phyloP scores from a whole-genome alignment of 2,113 vertebrate genomes.

The Loxodonta africana region DNA sequence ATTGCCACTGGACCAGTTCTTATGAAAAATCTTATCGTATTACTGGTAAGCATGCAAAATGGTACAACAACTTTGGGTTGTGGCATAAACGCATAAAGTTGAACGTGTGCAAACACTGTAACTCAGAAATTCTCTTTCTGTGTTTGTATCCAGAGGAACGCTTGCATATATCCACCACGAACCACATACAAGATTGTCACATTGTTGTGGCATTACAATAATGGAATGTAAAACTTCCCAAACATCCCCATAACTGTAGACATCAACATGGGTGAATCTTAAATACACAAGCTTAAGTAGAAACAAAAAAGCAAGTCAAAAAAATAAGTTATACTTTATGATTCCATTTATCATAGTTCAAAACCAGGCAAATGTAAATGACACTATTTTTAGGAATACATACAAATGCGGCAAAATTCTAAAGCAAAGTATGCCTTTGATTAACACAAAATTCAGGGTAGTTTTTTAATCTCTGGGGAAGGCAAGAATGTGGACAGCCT shows the following conservation, averaged over 20 bases:
- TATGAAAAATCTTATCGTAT: not conserved
- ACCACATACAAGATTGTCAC: not conserved
- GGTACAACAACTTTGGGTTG: not conserved
- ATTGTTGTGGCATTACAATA: not conserved
- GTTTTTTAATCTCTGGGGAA: not conserved
- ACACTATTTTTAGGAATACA: not conserved
- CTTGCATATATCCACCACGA: not conserved
- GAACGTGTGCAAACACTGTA: not conserved
- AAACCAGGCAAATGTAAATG: not conserved
- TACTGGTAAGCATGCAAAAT: not conserved
- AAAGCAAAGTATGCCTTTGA: not conserved
- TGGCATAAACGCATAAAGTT: not conserved
- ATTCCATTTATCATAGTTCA: constrained; percentile 35
- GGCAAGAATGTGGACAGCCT: not conserved
- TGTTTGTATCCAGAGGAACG: not conserved
- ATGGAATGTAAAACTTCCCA: not conserved
- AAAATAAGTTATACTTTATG: not conserved
- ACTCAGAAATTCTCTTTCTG: not conserved
- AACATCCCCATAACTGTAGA: not conserved
- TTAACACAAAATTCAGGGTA: not conserved
- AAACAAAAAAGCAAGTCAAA: not conserved
- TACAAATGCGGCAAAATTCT: not conserved
- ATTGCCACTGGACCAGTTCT: not conserved
- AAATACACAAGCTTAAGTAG: not conserved
- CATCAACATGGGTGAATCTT: not conserved